Base-by-base conservation (phyloP, 1,140 invertebrate genomes). In the Eurosta solidaginis region DNA sequence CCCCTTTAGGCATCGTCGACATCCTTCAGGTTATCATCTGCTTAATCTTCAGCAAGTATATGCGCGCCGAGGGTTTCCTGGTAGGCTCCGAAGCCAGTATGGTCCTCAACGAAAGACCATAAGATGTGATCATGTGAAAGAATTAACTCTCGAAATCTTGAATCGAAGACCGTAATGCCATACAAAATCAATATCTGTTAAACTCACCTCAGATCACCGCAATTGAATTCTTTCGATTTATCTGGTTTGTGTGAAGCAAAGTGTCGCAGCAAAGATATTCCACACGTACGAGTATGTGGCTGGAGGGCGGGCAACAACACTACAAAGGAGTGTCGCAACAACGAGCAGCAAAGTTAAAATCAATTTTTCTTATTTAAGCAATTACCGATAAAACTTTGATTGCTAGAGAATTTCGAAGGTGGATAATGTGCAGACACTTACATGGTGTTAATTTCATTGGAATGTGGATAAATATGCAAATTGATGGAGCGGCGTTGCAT, bases 211-310 rank as follows among this genome's bases (percentile, higher is more conserved):
- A 1, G n/a, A 63, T 12, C 33, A 4, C 5, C 7, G 33, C 36
- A 68, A 68, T 68, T 33, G 33, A 68, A 68, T 68, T 68, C 33
- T 33, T 40, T 33, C 59, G 59, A 68, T 68, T 68, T 68, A 68
- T 68, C 40, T 33, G 59, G 40, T 68, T 68, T 68, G 59, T 7
- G 59, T 40, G 9, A n/a, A 20, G 33, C 14, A 20, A n/a, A 68
- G 33, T 68, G 54, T 29, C 49, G 33, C 17, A n/a, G 33, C 54
- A 36, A 68, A 68, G n/a, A n/a, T 27, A 68, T 40, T 40, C 7
- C 33, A 68, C 36, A 40, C 17, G 27, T 33, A 40, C n/a, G n/a
- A n/a, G n/a, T n/a, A n/a, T n/a, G n/a, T n/a, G n/a, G 59, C 36
- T 40, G 33, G 40, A 42, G 33, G 59, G n/a, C n/a, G n/a, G n/a